Evolutionary conservation across 2,888 invertebrate genomes (phyloP), one percentile per base, ranked within the genome.

Genomic region (Ormyrus labotus): DNA sequence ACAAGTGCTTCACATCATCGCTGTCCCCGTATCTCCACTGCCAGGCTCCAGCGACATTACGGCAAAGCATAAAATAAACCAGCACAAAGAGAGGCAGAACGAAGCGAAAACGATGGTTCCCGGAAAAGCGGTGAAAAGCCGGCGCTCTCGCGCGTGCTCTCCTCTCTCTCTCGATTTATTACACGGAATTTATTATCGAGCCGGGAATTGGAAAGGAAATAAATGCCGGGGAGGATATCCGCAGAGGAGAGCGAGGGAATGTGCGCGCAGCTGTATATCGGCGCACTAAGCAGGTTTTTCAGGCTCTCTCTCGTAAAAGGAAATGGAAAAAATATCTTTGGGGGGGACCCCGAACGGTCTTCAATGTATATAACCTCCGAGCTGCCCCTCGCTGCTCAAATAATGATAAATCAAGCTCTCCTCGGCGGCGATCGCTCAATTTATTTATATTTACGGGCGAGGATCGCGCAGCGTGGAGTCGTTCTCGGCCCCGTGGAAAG

Each of bases 261-360:
- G 34, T 34, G 34, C 34, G 57, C 70, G 71, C 78, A 78, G 78
- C 78, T 78, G 78, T 78, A 53, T 64, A 50, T 58, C 50, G 47
- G 51, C 34, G 51, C 74, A 51, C 64, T 64, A 58, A 68, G 65
- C 78, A 78, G 75, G 81, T 83, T 87, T 88, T 88, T 84, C 84
- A 82, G 81, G 79, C 76, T 64, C 79, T 57, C n/a, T 34, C 19
- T 8, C 80, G 80, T 60, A 75, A 61, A 34, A 86, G 86, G 86
- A 86, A 87, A 85, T 82, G 84, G 81, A 82, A 84, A 85, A 86
- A 85, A 84, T 65, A 58, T 75, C 71, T 71, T 75, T 50, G 51
- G 58, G 63, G 76, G 53, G 34, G 34, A 7, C 45, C 47, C 65
- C 13, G 57, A 45, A 55, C 10, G 60, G 71, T 34, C 34, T 34